Evolutionary conservation across 2,797 vertebrate species (phyloP).

Genomic region (Pelochelys cantorii): DNA sequence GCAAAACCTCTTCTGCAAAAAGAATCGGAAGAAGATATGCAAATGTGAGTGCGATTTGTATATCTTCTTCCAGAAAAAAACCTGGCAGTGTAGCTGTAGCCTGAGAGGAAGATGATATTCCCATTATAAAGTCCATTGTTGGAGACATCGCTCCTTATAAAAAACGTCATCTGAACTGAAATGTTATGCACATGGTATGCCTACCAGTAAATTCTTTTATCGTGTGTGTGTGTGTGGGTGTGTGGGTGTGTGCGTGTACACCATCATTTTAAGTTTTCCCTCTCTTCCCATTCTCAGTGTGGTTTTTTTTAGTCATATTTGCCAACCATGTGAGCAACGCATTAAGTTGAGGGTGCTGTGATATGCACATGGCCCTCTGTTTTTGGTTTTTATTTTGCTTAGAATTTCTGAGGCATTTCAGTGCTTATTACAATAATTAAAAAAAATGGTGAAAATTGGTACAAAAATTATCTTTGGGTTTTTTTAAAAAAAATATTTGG

Average conservation of each 20-base stretch:
- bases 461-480: not conserved
- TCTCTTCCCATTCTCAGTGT: not conserved
- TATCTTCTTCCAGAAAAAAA: no score
- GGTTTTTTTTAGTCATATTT: not conserved
- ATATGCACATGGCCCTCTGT: not conserved
- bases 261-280: not conserved
- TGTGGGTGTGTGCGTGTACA: no score
- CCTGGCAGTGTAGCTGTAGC: no score
- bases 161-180: not conserved
- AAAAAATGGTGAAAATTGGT: not conserved
- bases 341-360: not conserved
- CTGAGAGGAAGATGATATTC: not conserved
- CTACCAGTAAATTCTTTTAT: not conserved
- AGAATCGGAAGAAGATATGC: no score
- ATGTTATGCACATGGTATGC: not conserved
- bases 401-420: not conserved
- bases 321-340: not conserved
- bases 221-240: no score
- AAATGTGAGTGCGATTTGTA: no score
- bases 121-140: not conserved
- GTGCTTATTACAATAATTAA: not conserved
- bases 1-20: no score
- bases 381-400: not conserved
- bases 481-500: not conserved
- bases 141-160: not conserved